Evolutionary conservation across 2,888 invertebrate species (phyloP), one percentile per base, ranked within the genome.

Genomic region (Orchestes rusci): DNA sequence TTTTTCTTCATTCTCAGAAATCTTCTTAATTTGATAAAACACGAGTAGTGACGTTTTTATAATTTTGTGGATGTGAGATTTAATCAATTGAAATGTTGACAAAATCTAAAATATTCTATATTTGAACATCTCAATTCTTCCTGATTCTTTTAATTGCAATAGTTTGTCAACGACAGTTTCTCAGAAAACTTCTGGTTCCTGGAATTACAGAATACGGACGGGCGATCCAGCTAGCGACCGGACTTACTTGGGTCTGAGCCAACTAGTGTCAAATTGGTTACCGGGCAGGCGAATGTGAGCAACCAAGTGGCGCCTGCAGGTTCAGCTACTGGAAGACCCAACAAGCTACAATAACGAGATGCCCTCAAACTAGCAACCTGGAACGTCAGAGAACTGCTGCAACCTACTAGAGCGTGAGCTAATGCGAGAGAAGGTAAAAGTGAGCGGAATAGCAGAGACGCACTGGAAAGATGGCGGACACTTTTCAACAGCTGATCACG

Each of bases 341-440:
- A 31, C 5, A 5, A 31, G 12, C 31, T 12, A 31, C 12, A 31
- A 31, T 12, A 10, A 31, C 7, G 12, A 7, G 12, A 5, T 5
- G n/a, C n/a, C n/a, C n/a, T n/a, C n/a, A n/a, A n/a, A 7, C 7
- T 23, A 7, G 27, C n/a, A n/a, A 34, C 34, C 8, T 34, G 34
- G 34, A 34, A 34, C 12, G 34, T 34, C 4, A 5, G 17, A 34
- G 34, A 17, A 7, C 34, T 34, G 7, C 16, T 34, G 16, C 34
- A 34, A 16, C 34, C 8, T 34, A 5, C 34, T 16, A 15, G 34
- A 34, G 13, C 8, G 31, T 7, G 31, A n/a, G n/a, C n/a, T n/a
- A n/a, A n/a, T n/a, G n/a, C n/a, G 10, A 23, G 23, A 23, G 7
- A 23, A 23, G 7, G 23, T 23, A 10, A 5, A 23, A 23, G 10